A percentile compares a stretch with the other conserved stretches of the same genome.
Evolutionary conservation across 1,140 invertebrate species (phyloP).

Genomic region (Elymnias hypermnestra): DNA sequence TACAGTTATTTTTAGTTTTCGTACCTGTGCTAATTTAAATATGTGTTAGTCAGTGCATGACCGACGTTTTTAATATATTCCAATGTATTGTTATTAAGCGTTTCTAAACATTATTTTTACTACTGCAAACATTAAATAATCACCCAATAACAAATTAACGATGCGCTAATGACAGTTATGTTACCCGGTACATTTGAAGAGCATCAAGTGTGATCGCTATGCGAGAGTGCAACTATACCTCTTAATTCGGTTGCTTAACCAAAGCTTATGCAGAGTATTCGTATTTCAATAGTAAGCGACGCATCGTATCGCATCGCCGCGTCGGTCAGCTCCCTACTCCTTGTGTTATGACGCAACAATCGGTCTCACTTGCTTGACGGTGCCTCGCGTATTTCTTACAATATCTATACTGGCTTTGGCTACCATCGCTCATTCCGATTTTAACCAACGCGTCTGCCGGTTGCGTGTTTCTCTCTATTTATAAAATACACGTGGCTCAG

Average conservation of each 20-base stretch:
- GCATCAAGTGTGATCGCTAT: too few relatives aligned
- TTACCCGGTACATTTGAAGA: too few relatives aligned
- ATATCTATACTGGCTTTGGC: conserved; percentile 14
- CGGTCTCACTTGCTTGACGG: conserved; percentile 21
- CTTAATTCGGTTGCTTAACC: background rate
- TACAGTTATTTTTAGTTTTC: too few relatives aligned
- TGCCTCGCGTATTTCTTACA: conserved; percentile 22
- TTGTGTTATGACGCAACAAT: conserved; percentile 24
- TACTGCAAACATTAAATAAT: too few relatives aligned
- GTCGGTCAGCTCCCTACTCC: conserved; percentile 13
- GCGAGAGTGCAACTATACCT: background rate
- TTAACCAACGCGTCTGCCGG: conserved; percentile 33
- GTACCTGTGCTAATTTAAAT: too few relatives aligned
- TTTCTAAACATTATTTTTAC: too few relatives aligned
- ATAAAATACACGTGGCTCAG: conserved; percentile 51
- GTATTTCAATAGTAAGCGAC: background rate
- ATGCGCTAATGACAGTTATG: too few relatives aligned
- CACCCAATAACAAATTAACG: too few relatives aligned
- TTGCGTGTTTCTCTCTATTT: conserved; percentile 33
- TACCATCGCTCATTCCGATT: conserved; percentile 40
- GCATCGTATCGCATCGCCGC: background rate
- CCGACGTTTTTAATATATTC: too few relatives aligned
- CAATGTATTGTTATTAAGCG: too few relatives aligned
- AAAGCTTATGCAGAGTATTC: background rate
- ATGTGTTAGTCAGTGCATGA: too few relatives aligned